These are phyloP conservation scores for Notiomystis cincta DNA, from an alignment of 2,113 vertebrate genomes.

Conservation along the genomic window DNA sequence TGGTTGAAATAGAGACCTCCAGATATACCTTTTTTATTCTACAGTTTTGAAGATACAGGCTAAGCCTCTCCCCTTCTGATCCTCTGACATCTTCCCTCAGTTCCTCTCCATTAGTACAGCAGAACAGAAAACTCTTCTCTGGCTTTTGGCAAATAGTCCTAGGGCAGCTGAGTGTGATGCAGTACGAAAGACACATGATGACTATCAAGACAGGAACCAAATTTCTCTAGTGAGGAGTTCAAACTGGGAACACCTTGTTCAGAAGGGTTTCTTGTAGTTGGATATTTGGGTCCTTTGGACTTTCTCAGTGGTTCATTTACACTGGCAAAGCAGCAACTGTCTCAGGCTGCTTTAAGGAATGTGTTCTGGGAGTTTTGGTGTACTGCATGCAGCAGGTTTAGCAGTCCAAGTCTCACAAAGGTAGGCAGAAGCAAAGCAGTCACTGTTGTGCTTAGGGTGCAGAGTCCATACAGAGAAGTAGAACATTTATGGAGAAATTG, in stretches of 20 bases:
- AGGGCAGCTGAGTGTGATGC: neutral
- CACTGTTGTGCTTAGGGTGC: neutral
- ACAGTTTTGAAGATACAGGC: neutral
- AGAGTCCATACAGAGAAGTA: neutral
- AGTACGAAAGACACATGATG: neutral
- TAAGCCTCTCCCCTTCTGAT: neutral
- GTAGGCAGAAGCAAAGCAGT: neutral
- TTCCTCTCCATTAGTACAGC: neutral
- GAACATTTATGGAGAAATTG: neutral
- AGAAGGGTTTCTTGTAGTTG: neutral
- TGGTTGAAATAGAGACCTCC: neutral
- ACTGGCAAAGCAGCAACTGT: neutral
- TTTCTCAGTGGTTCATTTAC: neutral
- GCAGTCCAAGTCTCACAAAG: neutral
- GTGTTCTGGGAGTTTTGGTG: neutral
- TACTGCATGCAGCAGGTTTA: neutral
- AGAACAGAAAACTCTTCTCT: neutral
- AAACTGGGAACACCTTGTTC: neutral
- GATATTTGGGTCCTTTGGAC: neutral
- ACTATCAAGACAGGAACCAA: neutral
- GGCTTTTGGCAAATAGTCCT: neutral
- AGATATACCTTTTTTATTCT: neutral
- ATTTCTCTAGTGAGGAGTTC: neutral
- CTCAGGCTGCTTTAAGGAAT: neutral
- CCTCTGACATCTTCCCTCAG: neutral